Conservation (phyloP, 2,113 vertebrate species). For the Burhinus bistriatus region DNA sequence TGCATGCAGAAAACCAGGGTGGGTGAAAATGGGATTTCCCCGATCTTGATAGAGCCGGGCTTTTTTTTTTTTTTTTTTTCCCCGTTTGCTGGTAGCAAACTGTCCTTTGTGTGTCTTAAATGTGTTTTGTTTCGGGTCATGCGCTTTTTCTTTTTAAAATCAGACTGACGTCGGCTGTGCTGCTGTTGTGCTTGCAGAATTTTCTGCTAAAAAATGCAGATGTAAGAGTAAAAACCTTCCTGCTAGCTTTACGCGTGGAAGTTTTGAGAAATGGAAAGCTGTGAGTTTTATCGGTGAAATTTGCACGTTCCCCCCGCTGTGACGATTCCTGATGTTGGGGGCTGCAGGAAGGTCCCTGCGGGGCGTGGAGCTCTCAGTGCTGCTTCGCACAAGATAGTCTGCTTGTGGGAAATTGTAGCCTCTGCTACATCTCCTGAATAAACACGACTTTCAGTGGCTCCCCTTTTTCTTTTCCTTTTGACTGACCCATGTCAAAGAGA, state of each 20-base stretch:
- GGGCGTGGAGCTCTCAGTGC: neutral
- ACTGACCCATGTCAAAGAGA: neutral
- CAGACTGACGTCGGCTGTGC: slow-evolving; percentile 11
- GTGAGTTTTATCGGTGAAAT: neutral
- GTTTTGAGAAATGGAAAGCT: neutral
- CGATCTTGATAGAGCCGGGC: neutral
- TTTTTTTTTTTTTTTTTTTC: neutral
- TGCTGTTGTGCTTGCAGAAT: slow-evolving; percentile 35
- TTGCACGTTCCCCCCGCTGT: neutral
- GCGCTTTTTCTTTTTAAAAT: slow-evolving; percentile 40
- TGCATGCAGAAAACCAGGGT: neutral
- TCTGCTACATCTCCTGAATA: neutral
- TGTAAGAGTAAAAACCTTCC: slow-evolving; percentile 32
- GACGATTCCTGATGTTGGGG: neutral
- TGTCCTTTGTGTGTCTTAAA: slow-evolving; percentile 33
- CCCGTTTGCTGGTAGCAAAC: slow-evolving; percentile 37
- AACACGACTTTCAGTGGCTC: neutral
- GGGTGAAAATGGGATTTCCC: slow-evolving; percentile 56
- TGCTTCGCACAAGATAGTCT: neutral
- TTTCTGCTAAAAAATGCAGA: slow-evolving; percentile 49
- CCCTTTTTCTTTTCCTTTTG: neutral
- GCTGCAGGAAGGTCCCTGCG: neutral
- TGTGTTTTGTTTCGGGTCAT: slow-evolving; percentile 27
- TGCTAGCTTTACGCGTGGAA: neutral
- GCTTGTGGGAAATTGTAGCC: neutral